phyloP scores from a whole-genome alignment of 2,797 vertebrate species.

The Chromis chromis region DNA sequence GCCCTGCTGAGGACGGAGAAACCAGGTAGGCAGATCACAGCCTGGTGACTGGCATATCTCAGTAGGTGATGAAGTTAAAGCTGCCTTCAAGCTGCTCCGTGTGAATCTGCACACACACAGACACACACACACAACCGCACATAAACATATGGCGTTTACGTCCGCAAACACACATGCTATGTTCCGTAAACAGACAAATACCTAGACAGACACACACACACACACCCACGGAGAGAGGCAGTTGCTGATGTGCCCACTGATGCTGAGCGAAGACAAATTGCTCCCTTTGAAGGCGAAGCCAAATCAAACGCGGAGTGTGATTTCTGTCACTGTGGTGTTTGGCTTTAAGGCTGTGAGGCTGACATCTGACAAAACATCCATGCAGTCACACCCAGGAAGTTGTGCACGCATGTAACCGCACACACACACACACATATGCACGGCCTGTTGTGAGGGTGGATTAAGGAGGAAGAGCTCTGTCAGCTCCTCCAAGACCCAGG shows the following conservation, averaged over 20 bases:
- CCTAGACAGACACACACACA: constrained; percentile 14
- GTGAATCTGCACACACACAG: constrained; percentile 26
- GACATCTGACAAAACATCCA: constrained; percentile 76
- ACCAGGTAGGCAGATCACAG: constrained; percentile 64
- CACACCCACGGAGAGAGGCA: constrained; percentile 26
- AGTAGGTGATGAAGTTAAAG: constrained; percentile 70
- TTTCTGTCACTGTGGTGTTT: constrained; percentile 76
- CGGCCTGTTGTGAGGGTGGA: constrained; percentile 43
- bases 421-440: neutral
- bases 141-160: constrained; percentile 13
- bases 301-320: constrained; percentile 77
- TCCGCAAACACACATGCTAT: constrained; percentile 23
- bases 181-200: constrained; percentile 50
- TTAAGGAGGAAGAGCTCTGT: constrained; percentile 62
- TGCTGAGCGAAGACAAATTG: constrained; percentile 80
- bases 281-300: constrained; percentile 78
- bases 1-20: constrained; percentile 63
- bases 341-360: constrained; percentile 66
- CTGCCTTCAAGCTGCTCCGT: constrained; percentile 51
- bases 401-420: constrained; percentile 18
- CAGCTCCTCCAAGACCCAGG: constrained; percentile 60
- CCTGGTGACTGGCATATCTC: constrained; percentile 63
- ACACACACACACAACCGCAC: neutral
- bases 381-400: constrained; percentile 65
- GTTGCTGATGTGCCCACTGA: constrained; percentile 77